phyloP scores from a whole-genome alignment of 2,797 vertebrate genomes.

The Oophaga sylvatica region DNA sequence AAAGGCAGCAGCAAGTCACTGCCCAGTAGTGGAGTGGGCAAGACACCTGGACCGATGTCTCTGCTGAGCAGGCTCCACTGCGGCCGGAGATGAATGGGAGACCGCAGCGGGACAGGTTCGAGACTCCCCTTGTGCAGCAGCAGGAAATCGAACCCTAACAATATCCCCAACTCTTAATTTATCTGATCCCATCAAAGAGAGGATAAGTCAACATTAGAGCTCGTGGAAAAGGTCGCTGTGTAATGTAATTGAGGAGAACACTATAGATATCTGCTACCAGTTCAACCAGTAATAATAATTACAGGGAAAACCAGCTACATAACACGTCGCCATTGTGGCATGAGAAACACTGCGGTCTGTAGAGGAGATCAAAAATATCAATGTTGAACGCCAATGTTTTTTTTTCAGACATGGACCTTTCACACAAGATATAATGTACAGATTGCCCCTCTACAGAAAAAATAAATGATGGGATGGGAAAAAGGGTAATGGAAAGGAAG shows the following conservation, averaged over 20 bases:
- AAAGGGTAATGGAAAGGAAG: neutral
- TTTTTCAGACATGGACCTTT: neutral
- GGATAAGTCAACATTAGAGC: slow-evolving; percentile 58
- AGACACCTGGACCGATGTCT: too few relatives aligned
- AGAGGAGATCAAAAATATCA: neutral
- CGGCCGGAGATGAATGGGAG: too few relatives aligned
- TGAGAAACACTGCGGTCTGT: neutral
- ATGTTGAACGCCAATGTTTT: neutral
- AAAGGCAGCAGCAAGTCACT: too few relatives aligned
- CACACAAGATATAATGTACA: neutral
- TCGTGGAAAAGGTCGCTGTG: slow-evolving; percentile 64
- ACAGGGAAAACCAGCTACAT: neutral
- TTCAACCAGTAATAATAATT: neutral
- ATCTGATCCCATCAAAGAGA: slow-evolving; percentile 62
- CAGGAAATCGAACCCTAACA: too few relatives aligned
- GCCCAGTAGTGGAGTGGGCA: too few relatives aligned
- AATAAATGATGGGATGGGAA: neutral
- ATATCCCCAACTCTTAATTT: slow-evolving; percentile 48
- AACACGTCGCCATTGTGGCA: neutral
- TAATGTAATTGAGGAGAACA: slow-evolving; percentile 62
- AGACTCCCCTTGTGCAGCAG: too few relatives aligned
- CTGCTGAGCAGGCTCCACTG: too few relatives aligned
- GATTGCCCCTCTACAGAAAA: neutral
- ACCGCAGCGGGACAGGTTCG: too few relatives aligned
- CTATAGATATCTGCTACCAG: slow-evolving; percentile 49